Percentiles rank a stretch among this genome's conserved stretches.
These are phyloP conservation scores for Mirounga angustirostris DNA, from an alignment of 2,113 vertebrate species.

Conservation along the genomic window DNA sequence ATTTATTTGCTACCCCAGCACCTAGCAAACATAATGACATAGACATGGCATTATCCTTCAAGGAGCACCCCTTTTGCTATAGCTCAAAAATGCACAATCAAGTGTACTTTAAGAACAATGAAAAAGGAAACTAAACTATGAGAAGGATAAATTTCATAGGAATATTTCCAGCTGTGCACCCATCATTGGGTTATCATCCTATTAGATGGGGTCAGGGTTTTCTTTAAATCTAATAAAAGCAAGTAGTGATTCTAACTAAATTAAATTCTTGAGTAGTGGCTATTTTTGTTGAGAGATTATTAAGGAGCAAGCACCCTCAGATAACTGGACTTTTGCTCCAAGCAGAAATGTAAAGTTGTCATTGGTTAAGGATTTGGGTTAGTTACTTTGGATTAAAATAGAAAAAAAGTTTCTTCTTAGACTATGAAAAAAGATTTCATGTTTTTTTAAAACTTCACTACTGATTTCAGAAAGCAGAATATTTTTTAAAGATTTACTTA, in stretches of 20 bases:
- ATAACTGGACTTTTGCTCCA: neutral
- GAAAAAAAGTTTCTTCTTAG: conserved; percentile 35
- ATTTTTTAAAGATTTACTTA: too few species aligned
- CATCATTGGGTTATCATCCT: neutral
- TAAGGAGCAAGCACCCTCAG: neutral
- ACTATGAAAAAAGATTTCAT: conserved; percentile 27
- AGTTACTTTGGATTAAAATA: neutral
- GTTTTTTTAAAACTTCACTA: conserved; percentile 40
- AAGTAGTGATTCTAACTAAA: neutral
- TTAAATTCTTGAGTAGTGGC: neutral
- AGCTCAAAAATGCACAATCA: neutral
- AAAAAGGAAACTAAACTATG: neutral
- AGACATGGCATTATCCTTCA: neutral
- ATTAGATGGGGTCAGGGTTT: neutral
- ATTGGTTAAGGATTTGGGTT: neutral
- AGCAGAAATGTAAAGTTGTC: conserved; percentile 27
- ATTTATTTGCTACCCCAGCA: neutral
- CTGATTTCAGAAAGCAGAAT: neutral
- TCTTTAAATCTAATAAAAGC: conserved; percentile 29
- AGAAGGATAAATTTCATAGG: neutral
- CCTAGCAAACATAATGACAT: neutral
- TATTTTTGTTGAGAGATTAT: conserved; percentile 5
- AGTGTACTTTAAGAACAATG: neutral
- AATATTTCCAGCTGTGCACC: neutral
- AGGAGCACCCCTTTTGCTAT: neutral